Evolutionary conservation across 2,113 vertebrate species (phyloP).

Genomic region (Heptranchias perlo): DNA sequence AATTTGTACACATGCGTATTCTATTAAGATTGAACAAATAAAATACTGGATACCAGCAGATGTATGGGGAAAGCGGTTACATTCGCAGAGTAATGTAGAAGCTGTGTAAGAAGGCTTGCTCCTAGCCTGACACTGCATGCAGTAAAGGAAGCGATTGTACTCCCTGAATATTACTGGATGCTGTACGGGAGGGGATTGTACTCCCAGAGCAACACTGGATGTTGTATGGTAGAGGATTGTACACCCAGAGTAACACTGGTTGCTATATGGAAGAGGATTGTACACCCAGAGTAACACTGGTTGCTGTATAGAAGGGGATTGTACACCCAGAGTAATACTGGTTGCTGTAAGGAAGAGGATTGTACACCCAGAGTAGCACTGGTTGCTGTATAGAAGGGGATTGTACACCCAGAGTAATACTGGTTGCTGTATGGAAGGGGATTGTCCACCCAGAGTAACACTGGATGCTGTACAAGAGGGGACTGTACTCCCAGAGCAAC

Average conservation of each 20-base stretch:
- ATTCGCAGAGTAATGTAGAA: not conserved
- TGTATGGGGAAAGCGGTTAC: not conserved
- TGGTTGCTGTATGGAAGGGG: too few species aligned
- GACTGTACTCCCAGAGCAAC: too few species aligned
- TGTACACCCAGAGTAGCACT: too few species aligned
- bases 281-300: too few species aligned
- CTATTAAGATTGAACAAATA: not conserved
- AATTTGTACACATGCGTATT: not conserved
- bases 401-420: too few species aligned
- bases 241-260: not conserved
- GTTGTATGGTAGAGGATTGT: not conserved
- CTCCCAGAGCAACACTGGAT: not conserved
- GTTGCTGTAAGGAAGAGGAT: too few species aligned
- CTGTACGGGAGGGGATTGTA: not conserved
- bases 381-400: too few species aligned
- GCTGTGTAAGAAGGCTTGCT: not conserved
- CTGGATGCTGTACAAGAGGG: too few species aligned
- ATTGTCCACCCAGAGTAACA: too few species aligned
- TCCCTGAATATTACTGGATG: not conserved
- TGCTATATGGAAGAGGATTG: too few species aligned
- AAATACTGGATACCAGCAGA: not conserved
- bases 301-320: too few species aligned
- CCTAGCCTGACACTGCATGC: not conserved
- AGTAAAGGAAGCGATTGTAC: not conserved
- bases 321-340: too few species aligned